Evolutionary conservation across 2,797 vertebrate genomes (phyloP).

Genomic region (Acrocephalus scirpaceus): DNA sequence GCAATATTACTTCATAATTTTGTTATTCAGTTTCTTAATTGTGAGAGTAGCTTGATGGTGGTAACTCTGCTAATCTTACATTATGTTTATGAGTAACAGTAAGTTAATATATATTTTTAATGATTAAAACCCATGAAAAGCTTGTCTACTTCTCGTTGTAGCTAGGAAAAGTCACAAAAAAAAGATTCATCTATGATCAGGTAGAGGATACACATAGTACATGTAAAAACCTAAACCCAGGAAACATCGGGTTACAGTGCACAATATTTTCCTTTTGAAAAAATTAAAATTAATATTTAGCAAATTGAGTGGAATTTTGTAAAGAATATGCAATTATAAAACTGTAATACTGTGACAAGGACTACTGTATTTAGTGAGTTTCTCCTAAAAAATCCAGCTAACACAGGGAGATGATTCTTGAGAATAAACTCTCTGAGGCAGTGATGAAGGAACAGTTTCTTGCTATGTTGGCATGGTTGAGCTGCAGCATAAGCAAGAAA

Average conservation of each 20-base stretch:
- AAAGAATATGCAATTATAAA: not conserved
- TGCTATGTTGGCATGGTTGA: not conserved
- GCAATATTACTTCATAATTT: not conserved
- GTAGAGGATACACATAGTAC: not conserved
- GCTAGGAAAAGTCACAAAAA: not conserved
- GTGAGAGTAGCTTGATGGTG: not conserved
- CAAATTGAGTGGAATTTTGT: not conserved
- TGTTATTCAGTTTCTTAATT: not conserved
- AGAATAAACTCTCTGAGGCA: not conserved
- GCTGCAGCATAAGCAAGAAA: not conserved
- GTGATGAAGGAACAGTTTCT: not conserved
- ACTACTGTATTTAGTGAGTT: not conserved
- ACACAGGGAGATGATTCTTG: not conserved
- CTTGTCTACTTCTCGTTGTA: not conserved
- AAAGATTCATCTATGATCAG: not conserved
- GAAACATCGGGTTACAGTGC: not conserved
- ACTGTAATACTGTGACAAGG: too few species aligned
- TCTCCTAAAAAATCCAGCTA: not conserved
- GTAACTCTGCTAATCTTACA: not conserved
- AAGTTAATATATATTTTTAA: not conserved
- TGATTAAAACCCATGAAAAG: not conserved
- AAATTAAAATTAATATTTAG: not conserved
- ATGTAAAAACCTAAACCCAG: not conserved
- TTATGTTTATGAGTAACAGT: not conserved
- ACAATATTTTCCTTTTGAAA: not conserved